Evolutionary conservation across 2,888 invertebrate genomes (phyloP), one percentile per base, ranked within the genome.

Genomic region (Ochlodes sylvanus): DNA sequence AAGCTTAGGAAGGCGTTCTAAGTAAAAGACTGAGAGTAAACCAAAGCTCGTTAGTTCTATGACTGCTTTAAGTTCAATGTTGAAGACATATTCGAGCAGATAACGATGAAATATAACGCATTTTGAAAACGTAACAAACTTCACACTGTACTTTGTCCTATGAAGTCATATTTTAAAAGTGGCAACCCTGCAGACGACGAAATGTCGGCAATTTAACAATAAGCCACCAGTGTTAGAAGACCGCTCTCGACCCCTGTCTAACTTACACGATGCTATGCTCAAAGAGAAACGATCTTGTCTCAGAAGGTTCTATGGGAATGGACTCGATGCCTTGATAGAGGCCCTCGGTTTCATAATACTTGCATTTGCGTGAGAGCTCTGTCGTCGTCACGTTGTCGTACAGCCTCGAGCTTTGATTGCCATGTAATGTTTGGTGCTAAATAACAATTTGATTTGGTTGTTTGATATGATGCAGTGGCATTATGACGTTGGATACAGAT

Each of bases 191-290:
- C 42, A 15, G 47, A 41, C 54, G 81, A 78, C 77, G 77, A 85
- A 86, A 85, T 85, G 82, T 77, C 73, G 74, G 84, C 78, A 82
- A 83, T 87, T 86, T 84, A 85, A 85, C 84, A 85, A 85, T 82
- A 82, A 74, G 69, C 61, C 71, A 73, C 85, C 81, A 83, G 73
- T 75, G 65, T 82, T 79, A 71, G 66, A 70, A 75, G 85, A 81
- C 76, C 86, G 74, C 75, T 73, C 44, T 67, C 68, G 57, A 58
- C 75, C 74, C 64, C 68, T 70, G 64, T 65, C 69, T 69, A 52
- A 70, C 63, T 73, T 68, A 71, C 70, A 71, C 57, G 71, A 72
- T 73, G 66, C 34, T 52, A 56, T 61, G 63, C 70, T 71, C 72
- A 68, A 72, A 60, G 69, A 63, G 63, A 42, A 68, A 63, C 50